Evolutionary conservation across 2,888 invertebrate species (phyloP).

Genomic region (Iphiclides podalirius): DNA sequence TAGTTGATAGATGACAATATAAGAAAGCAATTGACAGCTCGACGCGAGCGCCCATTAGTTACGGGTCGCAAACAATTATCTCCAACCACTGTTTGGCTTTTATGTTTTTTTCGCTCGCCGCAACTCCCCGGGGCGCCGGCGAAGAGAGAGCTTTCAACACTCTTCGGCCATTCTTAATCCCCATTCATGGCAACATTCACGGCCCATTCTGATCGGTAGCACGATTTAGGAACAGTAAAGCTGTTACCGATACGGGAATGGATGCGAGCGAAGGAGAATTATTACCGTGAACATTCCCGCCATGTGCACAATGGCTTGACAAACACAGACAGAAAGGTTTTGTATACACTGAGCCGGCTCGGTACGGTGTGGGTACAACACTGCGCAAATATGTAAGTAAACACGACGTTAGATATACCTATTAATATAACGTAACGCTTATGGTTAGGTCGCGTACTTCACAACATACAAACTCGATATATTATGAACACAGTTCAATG

Average conservation of each 20-base stretch:
- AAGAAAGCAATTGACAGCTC: slow-evolving; percentile 18
- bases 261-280: slow-evolving; percentile 64
- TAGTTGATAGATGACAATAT: slow-evolving; percentile 10
- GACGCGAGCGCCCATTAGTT: slow-evolving; percentile 41
- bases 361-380: slow-evolving; percentile 45
- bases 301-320: slow-evolving; percentile 56
- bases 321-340: slow-evolving; percentile 50
- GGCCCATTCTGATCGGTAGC: slow-evolving; percentile 28
- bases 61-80: slow-evolving; percentile 46
- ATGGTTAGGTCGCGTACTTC: slow-evolving; percentile 27
- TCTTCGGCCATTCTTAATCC: slow-evolving; percentile 29
- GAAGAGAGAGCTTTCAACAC: slow-evolving; percentile 54
- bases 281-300: slow-evolving; percentile 53
- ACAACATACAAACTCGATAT: too few relatives aligned
- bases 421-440: slow-evolving; percentile 40
- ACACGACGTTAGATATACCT: slow-evolving; percentile 37
- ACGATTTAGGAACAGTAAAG: too few relatives aligned
- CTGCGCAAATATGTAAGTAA: slow-evolving; percentile 46
- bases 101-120: slow-evolving; percentile 44
- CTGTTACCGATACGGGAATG: slow-evolving; percentile 60
- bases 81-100: slow-evolving; percentile 48
- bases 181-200: slow-evolving; percentile 23
- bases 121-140: slow-evolving; percentile 45
- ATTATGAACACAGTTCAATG: too few relatives aligned
- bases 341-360: slow-evolving; percentile 48